phyloP scores from a whole-genome alignment of 1,140 invertebrate species.

The Bemisia tabaci region DNA sequence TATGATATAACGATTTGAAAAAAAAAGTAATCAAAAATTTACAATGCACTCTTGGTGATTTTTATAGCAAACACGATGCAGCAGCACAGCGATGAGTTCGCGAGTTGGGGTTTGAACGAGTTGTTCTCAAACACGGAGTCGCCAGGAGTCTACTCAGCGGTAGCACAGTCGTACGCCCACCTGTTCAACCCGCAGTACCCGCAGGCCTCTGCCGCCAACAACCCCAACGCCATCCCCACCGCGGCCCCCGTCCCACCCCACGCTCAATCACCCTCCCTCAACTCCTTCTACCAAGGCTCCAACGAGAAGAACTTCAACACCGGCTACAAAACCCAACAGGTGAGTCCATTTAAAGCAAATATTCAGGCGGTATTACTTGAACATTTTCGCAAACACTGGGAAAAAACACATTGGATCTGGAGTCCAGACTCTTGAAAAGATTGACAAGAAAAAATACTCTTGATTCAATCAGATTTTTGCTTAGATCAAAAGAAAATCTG shows the following conservation, averaged over 20 bases:
- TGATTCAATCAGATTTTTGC: no score
- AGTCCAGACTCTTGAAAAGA: no score
- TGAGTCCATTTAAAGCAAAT: no score
- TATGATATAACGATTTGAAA: no score
- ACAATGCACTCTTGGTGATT: no score
- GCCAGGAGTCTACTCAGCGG: conserved; percentile 8
- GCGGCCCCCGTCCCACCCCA: background rate
- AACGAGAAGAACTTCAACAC: conserved; percentile 5
- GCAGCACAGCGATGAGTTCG: conserved; percentile 20
- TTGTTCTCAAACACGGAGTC: conserved; percentile 8
- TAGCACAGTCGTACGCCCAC: conserved; percentile 6
- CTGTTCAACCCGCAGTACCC: conserved; percentile 10
- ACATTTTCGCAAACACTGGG: no score
- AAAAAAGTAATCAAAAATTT: no score
- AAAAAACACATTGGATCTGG: no score
- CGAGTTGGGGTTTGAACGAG: conserved; percentile 21
- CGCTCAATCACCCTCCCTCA: conserved; percentile 5
- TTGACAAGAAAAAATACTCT: no score
- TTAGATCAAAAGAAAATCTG: no score
- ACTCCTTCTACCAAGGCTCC: background rate
- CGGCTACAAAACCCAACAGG: background rate
- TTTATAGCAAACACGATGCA: conserved; percentile 5
- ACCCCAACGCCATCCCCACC: background rate
- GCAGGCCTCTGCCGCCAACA: conserved; percentile 7
- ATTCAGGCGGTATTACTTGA: no score